These are phyloP conservation scores for Cephus pulcher DNA, from an alignment of 2,888 invertebrate genomes.

Conservation along the genomic window DNA sequence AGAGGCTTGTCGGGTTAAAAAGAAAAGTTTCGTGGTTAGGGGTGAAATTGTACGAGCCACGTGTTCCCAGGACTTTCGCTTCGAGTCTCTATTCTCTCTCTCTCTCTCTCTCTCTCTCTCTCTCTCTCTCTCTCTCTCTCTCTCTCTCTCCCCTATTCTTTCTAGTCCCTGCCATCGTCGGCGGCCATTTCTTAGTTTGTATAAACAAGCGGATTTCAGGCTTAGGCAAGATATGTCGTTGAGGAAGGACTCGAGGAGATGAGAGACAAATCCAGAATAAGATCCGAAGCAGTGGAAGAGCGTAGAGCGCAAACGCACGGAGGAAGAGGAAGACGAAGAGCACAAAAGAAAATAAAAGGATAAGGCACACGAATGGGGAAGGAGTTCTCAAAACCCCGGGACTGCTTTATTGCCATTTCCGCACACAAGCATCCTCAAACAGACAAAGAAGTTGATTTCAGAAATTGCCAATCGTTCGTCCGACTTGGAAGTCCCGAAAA, in stretches of 20 bases:
- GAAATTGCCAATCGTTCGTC: slow-evolving; percentile 12
- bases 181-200: slow-evolving; percentile 47
- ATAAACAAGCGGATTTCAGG: slow-evolving; percentile 60
- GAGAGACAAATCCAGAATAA: too few relatives aligned
- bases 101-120: neutral
- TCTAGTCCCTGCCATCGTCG: slow-evolving; percentile 9
- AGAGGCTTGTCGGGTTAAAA: slow-evolving; percentile 59
- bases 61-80: slow-evolving; percentile 1
- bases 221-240: slow-evolving; percentile 49
- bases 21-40: slow-evolving; percentile 59
- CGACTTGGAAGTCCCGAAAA: too few relatives aligned
- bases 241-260: too few relatives aligned
- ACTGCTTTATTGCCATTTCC: slow-evolving; percentile 45
- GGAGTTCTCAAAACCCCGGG: slow-evolving; percentile 20
- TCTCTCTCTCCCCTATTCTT: slow-evolving; percentile 21
- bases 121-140: neutral
- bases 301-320: neutral
- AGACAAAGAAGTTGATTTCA: slow-evolving; percentile 29
- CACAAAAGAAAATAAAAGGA: slow-evolving; percentile 12
- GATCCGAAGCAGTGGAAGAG: slow-evolving; percentile 8
- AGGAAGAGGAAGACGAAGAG: slow-evolving; percentile 13
- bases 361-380: neutral
- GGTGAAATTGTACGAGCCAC: slow-evolving; percentile 51
- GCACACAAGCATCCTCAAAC: slow-evolving; percentile 44
- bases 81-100: neutral